A percentile compares a stretch with the other conserved stretches of the same genome.
phyloP scores from a whole-genome alignment of 2,797 vertebrate genomes.

The Paguma larvata region DNA sequence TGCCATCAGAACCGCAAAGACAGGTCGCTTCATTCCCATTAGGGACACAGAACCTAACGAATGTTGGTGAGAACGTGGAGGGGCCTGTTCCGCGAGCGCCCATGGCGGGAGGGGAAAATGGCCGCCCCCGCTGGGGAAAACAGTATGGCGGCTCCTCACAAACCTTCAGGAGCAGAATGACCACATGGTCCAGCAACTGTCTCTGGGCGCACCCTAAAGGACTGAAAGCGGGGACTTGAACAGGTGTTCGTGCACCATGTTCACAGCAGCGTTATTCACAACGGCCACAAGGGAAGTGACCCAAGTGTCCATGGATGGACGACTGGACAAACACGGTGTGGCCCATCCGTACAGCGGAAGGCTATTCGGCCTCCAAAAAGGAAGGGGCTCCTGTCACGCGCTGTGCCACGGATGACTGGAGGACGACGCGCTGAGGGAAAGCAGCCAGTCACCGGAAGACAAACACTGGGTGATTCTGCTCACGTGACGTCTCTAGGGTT shows the following conservation, averaged over 20 bases:
- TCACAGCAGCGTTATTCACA: rapidly evolving
- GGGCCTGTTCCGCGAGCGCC: rapidly evolving
- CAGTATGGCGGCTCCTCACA: background rate
- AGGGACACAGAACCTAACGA: background rate
- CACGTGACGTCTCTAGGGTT: rapidly evolving
- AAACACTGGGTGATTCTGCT: rapidly evolving
- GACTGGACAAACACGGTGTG: no score
- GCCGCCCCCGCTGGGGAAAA: rapidly evolving
- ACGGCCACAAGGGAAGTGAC: no score
- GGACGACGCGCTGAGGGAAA: background rate
- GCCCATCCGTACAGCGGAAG: rapidly evolving
- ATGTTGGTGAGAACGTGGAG: background rate
- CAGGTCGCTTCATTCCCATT: no score
- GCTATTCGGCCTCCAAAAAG: background rate
- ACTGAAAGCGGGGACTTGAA: no score
- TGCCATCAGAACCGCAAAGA: background rate
- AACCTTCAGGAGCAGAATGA: background rate
- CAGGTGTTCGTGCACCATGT: no score
- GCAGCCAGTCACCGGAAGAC: background rate
- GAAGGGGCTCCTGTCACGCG: rapidly evolving
- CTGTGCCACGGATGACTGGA: no score
- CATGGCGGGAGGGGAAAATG: background rate
- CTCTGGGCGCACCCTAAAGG: background rate
- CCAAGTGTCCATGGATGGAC: rapidly evolving
- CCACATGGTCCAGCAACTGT: background rate